These are phyloP conservation scores for Sarcophaga caerulescens DNA, from an alignment of 2,888 invertebrate species.

Conservation along the genomic window DNA sequence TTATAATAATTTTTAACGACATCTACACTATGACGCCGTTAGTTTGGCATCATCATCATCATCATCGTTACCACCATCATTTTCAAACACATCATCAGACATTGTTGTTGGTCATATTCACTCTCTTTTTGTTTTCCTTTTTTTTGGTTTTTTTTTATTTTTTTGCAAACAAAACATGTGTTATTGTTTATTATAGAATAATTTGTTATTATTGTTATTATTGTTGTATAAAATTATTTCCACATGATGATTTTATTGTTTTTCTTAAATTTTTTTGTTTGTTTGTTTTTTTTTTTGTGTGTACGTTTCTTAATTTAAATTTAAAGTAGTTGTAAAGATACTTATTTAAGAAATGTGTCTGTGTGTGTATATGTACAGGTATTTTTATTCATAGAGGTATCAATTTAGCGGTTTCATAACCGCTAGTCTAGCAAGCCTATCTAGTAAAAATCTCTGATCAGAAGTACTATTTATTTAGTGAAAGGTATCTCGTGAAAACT, in stretches of 20 bases:
- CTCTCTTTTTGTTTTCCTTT: no score
- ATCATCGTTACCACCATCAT: background rate
- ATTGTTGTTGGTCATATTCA: background rate
- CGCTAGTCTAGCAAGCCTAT: no score
- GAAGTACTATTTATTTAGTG: no score
- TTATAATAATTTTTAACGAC: constrained; percentile 28
- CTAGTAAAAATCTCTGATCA: no score
- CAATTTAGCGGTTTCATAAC: no score
- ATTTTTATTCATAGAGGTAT: background rate
- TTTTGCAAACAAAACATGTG: background rate
- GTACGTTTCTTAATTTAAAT: background rate
- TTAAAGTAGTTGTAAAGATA: background rate
- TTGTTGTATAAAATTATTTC: background rate
- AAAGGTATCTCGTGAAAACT: no score
- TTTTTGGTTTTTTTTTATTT: background rate
- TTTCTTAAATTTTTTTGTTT: background rate
- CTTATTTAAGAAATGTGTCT: background rate
- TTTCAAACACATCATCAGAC: background rate
- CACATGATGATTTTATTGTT: background rate
- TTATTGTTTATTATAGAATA: background rate
- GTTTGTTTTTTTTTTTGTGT: background rate
- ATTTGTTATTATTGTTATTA: background rate
- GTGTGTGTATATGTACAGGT: background rate
- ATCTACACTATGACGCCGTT: constrained; percentile 54
- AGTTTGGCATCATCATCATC: constrained; percentile 25